These are phyloP conservation scores for Drosophila lacicola DNA, from an alignment of 2,888 invertebrate species.

Conservation along the genomic window DNA sequence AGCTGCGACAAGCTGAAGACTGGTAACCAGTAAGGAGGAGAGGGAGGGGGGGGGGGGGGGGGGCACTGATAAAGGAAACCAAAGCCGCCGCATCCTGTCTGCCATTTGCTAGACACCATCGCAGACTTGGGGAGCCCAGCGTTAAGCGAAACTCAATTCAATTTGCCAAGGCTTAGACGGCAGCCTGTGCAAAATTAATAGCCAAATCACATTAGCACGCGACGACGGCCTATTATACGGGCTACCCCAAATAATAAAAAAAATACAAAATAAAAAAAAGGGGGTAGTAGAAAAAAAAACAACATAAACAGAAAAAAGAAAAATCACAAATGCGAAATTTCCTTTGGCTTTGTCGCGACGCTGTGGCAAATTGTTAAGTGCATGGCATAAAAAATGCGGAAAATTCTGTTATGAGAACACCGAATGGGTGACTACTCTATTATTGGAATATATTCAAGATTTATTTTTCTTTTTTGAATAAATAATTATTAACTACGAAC, in stretches of 20 bases:
- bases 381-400: conserved; percentile 42
- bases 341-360: conserved; percentile 38
- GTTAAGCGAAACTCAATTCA: conserved; percentile 60
- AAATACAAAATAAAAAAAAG: conserved; percentile 19
- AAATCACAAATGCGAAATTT: conserved; percentile 58
- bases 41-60: no score
- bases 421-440: conserved; percentile 9
- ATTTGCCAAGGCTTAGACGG: conserved; percentile 58
- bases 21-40: not conserved
- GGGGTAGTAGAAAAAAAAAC: conserved; percentile 30
- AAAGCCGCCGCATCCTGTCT: conserved; percentile 46
- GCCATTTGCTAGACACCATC: conserved; percentile 25
- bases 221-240: conserved; percentile 53
- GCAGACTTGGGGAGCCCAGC: conserved; percentile 18
- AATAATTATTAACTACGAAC: no score
- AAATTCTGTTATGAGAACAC: not conserved
- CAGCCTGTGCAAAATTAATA: conserved; percentile 59
- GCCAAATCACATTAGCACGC: conserved; percentile 67
- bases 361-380: conserved; percentile 65
- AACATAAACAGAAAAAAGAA: conserved; percentile 13
- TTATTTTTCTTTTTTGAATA: not conserved
- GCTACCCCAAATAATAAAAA: conserved; percentile 22
- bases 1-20: conserved; percentile 23
- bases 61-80: conserved; percentile 33
- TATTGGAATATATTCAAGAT: not conserved